Evolutionary conservation across 2,113 vertebrate species (phyloP).

Genomic region (Deroptyus accipitrinus): DNA sequence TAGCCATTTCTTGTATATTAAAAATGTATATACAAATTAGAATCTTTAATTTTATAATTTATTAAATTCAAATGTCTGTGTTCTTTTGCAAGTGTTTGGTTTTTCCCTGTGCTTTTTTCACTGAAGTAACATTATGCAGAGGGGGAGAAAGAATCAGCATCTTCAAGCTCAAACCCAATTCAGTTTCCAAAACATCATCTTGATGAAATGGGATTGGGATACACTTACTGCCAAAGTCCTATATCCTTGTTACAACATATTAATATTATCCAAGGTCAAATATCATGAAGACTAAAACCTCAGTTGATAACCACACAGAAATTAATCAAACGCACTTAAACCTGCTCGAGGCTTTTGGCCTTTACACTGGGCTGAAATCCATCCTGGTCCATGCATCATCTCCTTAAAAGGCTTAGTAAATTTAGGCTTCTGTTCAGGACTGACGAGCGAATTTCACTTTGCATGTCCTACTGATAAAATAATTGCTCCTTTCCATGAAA

Average conservation of each 20-base stretch:
- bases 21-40: slow-evolving; percentile 88
- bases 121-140: neutral
- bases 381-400: neutral
- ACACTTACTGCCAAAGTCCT: neutral
- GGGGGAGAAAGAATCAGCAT: neutral
- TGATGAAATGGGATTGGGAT: neutral
- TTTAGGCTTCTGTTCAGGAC: neutral
- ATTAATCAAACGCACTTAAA: neutral
- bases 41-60: slow-evolving; percentile 90
- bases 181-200: neutral
- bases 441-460: neutral
- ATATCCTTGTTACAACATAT: neutral
- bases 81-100: slow-evolving; percentile 82
- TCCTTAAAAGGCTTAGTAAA: neutral
- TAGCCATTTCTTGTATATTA: slow-evolving; percentile 81
- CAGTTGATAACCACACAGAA: neutral
- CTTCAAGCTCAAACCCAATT: neutral
- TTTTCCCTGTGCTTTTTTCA: slow-evolving; percentile 55
- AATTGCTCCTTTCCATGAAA: neutral
- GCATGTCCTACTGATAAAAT: neutral
- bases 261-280: neutral
- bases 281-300: neutral
- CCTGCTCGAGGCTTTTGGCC: neutral
- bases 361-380: neutral
- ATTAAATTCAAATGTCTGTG: slow-evolving; percentile 89